Evolutionary conservation across 2,888 invertebrate genomes (phyloP).

Genomic region (Chrysopilus asiliformis): DNA sequence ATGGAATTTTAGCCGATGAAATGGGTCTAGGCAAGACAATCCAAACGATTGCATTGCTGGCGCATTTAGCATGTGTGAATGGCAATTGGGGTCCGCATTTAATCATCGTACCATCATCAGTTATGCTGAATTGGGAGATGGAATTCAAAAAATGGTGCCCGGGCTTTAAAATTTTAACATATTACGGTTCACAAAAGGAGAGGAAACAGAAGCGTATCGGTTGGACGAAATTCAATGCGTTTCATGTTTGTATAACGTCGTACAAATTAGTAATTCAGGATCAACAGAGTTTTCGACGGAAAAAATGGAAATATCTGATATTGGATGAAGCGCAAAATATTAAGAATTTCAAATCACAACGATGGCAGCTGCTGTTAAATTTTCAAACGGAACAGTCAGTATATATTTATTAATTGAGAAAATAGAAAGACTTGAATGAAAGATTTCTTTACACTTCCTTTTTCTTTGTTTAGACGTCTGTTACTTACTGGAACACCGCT

Average conservation of each 20-base stretch:
- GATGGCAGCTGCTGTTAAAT: slow-evolving; percentile 94
- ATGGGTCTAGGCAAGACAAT: slow-evolving; percentile 97
- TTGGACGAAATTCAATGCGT: slow-evolving; percentile 98
- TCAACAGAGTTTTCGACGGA: slow-evolving; percentile 91
- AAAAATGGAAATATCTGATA: slow-evolving; percentile 97
- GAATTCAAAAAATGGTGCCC: slow-evolving; percentile 99
- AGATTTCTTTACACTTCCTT: slow-evolving; percentile 11
- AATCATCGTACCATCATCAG: slow-evolving; percentile 97
- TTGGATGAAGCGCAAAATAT: slow-evolving; percentile 99
- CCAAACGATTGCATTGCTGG: slow-evolving; percentile 87
- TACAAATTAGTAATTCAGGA: slow-evolving; percentile 98
- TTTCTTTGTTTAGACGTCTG: slow-evolving; percentile 50
- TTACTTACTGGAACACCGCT: slow-evolving; percentile 89
- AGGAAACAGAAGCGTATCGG: slow-evolving; percentile 80
- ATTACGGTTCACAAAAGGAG: slow-evolving; percentile 94
- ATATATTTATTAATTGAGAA: slow-evolving; percentile 25
- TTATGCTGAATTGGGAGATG: slow-evolving; percentile 99
- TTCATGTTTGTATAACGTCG: slow-evolving; percentile 95
- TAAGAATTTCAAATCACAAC: slow-evolving; percentile 97
- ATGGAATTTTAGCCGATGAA: slow-evolving; percentile 93
- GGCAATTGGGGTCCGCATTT: slow-evolving; percentile 97
- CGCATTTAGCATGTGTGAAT: slow-evolving; percentile 80
- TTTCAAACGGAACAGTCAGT: slow-evolving; percentile 79
- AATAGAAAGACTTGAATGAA: slow-evolving; percentile 23
- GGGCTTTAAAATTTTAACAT: slow-evolving; percentile 95